Evolutionary conservation across 2,113 vertebrate genomes (phyloP), one percentile per base, ranked within the genome.

Genomic region (Menidia beryllina): DNA sequence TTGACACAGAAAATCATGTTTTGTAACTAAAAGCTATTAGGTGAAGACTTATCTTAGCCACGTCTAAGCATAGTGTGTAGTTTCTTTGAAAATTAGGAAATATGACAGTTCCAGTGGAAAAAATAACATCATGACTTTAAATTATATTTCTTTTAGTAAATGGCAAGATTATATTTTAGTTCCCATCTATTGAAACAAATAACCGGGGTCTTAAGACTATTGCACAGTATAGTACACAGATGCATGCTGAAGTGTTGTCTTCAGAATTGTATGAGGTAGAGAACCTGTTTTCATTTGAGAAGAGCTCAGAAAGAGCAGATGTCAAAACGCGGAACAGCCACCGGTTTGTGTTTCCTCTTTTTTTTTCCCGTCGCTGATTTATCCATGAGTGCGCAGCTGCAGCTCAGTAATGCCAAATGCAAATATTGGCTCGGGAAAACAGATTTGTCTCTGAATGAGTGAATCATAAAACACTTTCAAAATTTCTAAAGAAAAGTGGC

Each of bases 201-300:
- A 1, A 41, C 17, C 12, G 14, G 4, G 14, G 12, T 5, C 41
- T 45, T 17, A 19, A 45, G 4, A 45, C 41, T 45, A 19, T 19
- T n/a, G 41, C 41, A 45, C 41, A 45, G 41, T 7, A 45, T 17
- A 19, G 41, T n/a, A 13, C n/a, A 26, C 14, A 19, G 24, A n/a
- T 27, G 54, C 39, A 38, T 26, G 54, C 56, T 79, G 72, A 70
- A 86, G 85, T 72, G 56, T 69, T 53, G 34, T 80, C 77, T 72
- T 60, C 77, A 76, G 58, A 72, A 77, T 71, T 73, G 85, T 84
- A 69, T 72, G 66, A 84, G 50, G 59, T 64, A 68, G 69, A 82
- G 56, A 76, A 77, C 38, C 58, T 69, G 60, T 82, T 77, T 65
- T 65, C 74, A 75, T 78, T 80, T 78, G 81, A 30, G 66, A 72